Percentiles rank a stretch among this genome's conserved stretches.
phyloP scores from a whole-genome alignment of 2,888 invertebrate species.

The Cybosia mesomella region DNA sequence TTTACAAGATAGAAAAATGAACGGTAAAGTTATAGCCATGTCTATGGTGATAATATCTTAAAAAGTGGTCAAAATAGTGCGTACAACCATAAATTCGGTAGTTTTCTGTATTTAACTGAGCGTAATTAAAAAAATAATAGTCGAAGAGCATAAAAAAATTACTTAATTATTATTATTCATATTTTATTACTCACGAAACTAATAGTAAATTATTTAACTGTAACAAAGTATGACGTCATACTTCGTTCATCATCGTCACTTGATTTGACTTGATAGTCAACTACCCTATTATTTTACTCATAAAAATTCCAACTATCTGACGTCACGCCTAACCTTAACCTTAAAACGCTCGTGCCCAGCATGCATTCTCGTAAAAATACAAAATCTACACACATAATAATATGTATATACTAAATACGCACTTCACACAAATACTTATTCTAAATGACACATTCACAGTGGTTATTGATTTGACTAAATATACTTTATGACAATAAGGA shows the following conservation, averaged over 20 bases:
- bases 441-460: not conserved
- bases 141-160: not conserved
- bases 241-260: no score
- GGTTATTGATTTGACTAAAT: not conserved
- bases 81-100: not conserved
- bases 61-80: not conserved
- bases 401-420: conserved; percentile 33
- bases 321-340: not conserved
- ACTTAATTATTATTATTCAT: not conserved
- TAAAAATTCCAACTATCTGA: no score
- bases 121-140: not conserved
- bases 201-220: not conserved
- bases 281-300: no score
- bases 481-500: not conserved
- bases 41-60: not conserved
- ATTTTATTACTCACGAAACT: not conserved
- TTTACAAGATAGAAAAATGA: not conserved
- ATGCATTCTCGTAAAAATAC: conserved; percentile 11
- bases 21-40: not conserved
- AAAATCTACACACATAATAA: conserved; percentile 44
- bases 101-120: no score
- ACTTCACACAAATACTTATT: conserved; percentile 35
- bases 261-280: no score
- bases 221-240: not conserved
- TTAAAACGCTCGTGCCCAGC: conserved; percentile 5